phyloP scores from a whole-genome alignment of 2,113 vertebrate genomes.

The Protobothrops mucrosquamatus region DNA sequence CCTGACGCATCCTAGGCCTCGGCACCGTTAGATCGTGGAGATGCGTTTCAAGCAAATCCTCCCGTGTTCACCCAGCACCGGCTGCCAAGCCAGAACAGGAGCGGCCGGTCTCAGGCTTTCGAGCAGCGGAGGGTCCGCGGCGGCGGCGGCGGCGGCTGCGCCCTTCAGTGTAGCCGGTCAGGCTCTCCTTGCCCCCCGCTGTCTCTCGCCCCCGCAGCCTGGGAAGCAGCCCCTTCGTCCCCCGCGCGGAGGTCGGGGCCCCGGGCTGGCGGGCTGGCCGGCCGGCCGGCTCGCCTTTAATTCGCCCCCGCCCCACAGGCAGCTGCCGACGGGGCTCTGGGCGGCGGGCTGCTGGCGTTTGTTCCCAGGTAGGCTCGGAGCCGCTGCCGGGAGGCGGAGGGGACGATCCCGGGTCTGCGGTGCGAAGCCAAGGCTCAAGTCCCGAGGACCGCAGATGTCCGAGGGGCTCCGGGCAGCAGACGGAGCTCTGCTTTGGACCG shows the following conservation, averaged over 20 bases:
- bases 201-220: conserved; percentile 77
- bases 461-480: background rate
- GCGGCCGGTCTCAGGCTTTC: conserved; percentile 28
- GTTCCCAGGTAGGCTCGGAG: conserved; percentile 51
- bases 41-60: conserved; percentile 4
- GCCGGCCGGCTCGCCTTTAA: background rate
- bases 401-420: conserved; percentile 52
- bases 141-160: conserved; percentile 38
- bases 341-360: conserved; percentile 58
- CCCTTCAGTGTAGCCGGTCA: conserved; percentile 63
- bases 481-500: background rate
- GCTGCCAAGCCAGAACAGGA: conserved; percentile 29
- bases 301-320: background rate
- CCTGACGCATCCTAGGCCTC: background rate
- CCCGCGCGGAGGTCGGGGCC: conserved; percentile 67
- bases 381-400: conserved; percentile 10
- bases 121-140: conserved; percentile 19
- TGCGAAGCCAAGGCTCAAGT: conserved; percentile 76
- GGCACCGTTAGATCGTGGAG: background rate
- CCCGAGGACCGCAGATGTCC: conserved; percentile 52
- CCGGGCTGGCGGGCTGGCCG: conserved; percentile 19
- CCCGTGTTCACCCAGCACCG: conserved; percentile 20
- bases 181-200: conserved; percentile 74
- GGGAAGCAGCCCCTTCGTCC: conserved; percentile 77
- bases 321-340: conserved; percentile 13